Evolutionary conservation across 2,888 invertebrate genomes (phyloP), one percentile per base, ranked within the genome.

Genomic region (Tetranychus piercei): DNA sequence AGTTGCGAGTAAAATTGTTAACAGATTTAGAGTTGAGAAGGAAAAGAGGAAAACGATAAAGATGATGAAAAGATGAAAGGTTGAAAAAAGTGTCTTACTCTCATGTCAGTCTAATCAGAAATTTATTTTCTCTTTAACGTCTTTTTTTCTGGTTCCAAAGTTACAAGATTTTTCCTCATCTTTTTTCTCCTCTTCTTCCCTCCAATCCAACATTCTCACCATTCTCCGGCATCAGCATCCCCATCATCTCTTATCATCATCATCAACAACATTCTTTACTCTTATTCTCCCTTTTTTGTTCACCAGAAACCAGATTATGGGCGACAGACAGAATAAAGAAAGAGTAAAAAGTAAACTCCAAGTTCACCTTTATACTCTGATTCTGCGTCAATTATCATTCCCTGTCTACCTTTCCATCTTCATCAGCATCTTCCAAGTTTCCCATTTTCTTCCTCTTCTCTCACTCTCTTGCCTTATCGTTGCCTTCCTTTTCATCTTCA

Each of bases 331-430:
- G 22, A 69, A 23, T 11, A 69, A 69, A 20, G 23, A 69, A 23
- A 69, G 69, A 69, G n/a, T 15, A n/a, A 23, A n/a, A 69, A 55
- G 55, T 55, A 55, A 55, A 55, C 55, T 55, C 15, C 55, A 55
- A 34, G 55, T 55, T 55, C 55, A 55, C 55, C 55, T 55, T 55
- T 15, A 45, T 9, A 15, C 55, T 55, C 55, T 55, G 55, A 55
- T 55, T 55, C 55, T 55, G 55, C 55, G 55, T 55, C 55, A 55
- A 7, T 55, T 6, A 15, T 55, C 55, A 9, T 55, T 55, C 11
- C 9, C 15, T 15, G 55, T 55, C 55, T 55, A 55, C 55, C 55
- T 55, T 55, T 15, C 11, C 55, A 55, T 55, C 55, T 15, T 55
- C 55, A 55, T 55, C 55, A 5, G 5, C 55, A 55, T 7, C 9